Evolutionary conservation across 92 coral and sea anemone genomes (phyloP).

Genomic region (Hydrozoanthus gracilis): DNA sequence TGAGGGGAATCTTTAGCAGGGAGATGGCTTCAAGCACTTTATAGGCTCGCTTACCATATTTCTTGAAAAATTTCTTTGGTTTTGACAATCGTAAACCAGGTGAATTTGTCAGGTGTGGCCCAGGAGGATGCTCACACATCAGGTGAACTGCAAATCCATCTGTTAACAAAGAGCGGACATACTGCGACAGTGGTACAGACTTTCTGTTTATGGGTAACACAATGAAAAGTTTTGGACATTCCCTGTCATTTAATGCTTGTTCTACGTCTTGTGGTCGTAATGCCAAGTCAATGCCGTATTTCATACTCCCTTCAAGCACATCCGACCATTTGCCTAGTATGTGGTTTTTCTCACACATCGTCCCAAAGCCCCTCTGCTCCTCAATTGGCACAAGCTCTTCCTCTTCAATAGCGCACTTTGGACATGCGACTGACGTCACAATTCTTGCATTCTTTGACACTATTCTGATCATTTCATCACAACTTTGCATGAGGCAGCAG

Average conservation of each 20-base stretch:
- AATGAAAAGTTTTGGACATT: neutral
- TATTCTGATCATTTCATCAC: neutral
- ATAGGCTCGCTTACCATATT: too few species aligned
- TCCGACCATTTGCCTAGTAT: neutral
- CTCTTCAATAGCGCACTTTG: neutral
- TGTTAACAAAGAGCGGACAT: neutral
- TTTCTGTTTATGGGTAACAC: neutral
- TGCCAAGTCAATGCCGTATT: neutral
- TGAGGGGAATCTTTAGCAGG: neutral
- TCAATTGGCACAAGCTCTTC: neutral
- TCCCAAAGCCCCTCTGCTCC: neutral
- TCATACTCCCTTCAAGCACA: neutral
- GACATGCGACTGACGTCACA: neutral
- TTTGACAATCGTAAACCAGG: neutral
- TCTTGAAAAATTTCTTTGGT: neutral
- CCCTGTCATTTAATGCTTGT: neutral
- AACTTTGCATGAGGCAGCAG: neutral
- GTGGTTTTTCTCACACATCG: neutral
- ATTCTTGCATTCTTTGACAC: neutral
- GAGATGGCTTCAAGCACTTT: neutral
- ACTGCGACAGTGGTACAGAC: neutral
- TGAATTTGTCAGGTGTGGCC: neutral
- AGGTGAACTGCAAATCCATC: neutral
- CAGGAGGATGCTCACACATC: neutral
- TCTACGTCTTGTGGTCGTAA: neutral